Conservation (phyloP, 1,140 invertebrate genomes). For the Hylaeus volcanicus region DNA sequence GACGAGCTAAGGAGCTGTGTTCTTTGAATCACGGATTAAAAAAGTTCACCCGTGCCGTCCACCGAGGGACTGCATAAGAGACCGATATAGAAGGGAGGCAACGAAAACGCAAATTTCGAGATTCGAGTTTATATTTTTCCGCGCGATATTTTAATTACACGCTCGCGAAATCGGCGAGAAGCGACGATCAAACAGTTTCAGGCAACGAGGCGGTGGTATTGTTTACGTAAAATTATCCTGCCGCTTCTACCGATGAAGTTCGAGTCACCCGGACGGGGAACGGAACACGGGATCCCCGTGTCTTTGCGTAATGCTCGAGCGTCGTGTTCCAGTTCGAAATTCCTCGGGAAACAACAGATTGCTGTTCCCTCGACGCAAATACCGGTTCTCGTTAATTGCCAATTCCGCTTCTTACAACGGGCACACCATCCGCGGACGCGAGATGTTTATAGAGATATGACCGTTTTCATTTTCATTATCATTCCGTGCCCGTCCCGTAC, state of each 20-base stretch:
- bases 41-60: neutral
- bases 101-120: too few relatives aligned
- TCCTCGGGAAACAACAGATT: slow-evolving; percentile 5
- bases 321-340: neutral
- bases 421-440: neutral
- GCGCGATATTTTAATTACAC: too few relatives aligned
- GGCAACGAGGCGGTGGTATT: neutral
- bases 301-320: too few relatives aligned
- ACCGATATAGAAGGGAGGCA: too few relatives aligned
- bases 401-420: slow-evolving; percentile 9
- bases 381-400: slow-evolving; percentile 19
- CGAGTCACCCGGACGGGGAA: neutral
- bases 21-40: slow-evolving; percentile 18
- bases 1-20: neutral
- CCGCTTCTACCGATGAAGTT: neutral
- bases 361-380: slow-evolving; percentile 14
- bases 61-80: too few relatives aligned
- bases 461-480: slow-evolving; percentile 24
- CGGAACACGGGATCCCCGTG: neutral
- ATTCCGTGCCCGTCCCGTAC: neutral
- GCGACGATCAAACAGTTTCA: too few relatives aligned
- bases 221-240: neutral
- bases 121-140: too few relatives aligned
- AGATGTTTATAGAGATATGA: slow-evolving; percentile 3
- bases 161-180: too few relatives aligned